Percentiles rank a stretch among this genome's conserved stretches.
Evolutionary conservation across 2,113 vertebrate genomes (phyloP).

Genomic region (Gadus macrocephalus): DNA sequence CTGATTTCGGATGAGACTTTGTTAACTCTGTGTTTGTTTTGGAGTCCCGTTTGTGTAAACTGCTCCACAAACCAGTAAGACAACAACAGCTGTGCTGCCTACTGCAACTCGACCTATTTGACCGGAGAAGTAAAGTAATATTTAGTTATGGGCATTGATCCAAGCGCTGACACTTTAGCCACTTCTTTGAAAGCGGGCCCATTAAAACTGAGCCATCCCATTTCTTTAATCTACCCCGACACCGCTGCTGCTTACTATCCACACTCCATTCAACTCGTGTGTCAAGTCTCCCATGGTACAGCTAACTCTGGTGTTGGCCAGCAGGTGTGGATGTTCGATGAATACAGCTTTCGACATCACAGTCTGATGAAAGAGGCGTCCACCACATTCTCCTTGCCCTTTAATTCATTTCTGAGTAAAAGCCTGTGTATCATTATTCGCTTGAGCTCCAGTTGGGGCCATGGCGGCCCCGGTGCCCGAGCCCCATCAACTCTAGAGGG

Average conservation of each 20-base stretch:
- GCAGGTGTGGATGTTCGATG: background rate
- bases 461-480: constrained; percentile 52
- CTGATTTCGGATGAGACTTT: too few species aligned
- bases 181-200: constrained; percentile 34
- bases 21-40: too few species aligned
- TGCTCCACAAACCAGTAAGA: too few species aligned
- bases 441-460: constrained; percentile 55
- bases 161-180: constrained; percentile 27
- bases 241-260: constrained; percentile 29
- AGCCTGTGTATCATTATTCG: constrained; percentile 68
- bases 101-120: constrained; percentile 21
- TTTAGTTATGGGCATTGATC: constrained; percentile 45
- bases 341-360: constrained; percentile 18
- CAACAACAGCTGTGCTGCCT: too few species aligned
- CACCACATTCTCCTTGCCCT: constrained; percentile 60
- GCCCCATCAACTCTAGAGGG: constrained; percentile 48
- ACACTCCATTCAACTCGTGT: constrained; percentile 24
- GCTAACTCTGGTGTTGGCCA: constrained; percentile 2
- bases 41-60: too few species aligned
- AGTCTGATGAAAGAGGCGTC: constrained; percentile 31
- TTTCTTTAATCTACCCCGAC: constrained; percentile 30
- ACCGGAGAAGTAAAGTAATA: constrained; percentile 37
- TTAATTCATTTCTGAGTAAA: constrained; percentile 69
- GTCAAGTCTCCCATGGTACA: constrained; percentile 7
- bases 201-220: constrained; percentile 38